phyloP scores from a whole-genome alignment of 2,888 invertebrate species.

The Agriopis marginaria region DNA sequence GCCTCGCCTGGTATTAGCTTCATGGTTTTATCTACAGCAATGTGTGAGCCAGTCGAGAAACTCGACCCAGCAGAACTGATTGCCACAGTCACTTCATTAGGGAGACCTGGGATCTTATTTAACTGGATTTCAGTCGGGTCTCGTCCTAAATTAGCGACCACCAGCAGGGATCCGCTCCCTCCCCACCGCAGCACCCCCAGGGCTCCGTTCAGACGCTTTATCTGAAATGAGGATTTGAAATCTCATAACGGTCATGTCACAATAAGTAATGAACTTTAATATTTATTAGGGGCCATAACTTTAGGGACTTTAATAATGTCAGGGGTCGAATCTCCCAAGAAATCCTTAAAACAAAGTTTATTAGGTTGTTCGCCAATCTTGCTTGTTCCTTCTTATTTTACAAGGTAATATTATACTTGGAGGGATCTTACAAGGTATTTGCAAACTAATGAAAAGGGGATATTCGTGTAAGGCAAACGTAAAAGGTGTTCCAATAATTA shows the following conservation, averaged over 20 bases:
- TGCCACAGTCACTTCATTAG: conserved; percentile 73
- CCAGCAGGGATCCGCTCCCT: conserved; percentile 69
- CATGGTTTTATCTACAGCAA: conserved; percentile 63
- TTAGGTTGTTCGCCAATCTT: conserved; percentile 32
- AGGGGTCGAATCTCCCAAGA: conserved; percentile 38
- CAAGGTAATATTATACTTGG: conserved; percentile 37
- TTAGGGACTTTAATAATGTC: conserved; percentile 42
- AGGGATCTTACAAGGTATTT: conserved; percentile 31
- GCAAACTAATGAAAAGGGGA: conserved; percentile 29
- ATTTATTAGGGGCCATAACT: conserved; percentile 44
- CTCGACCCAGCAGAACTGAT: conserved; percentile 70
- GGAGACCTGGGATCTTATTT: conserved; percentile 72
- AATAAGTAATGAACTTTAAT: conserved; percentile 39
- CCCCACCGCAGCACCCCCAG: conserved; percentile 76
- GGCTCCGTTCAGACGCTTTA: conserved; percentile 85
- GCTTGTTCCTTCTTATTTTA: conserved; percentile 38
- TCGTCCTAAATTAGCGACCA: conserved; percentile 79
- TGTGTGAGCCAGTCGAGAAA: conserved; percentile 63
- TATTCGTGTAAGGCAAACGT: conserved; percentile 5
- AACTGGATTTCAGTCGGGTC: conserved; percentile 77
- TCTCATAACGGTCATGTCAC: conserved; percentile 37
- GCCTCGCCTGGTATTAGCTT: conserved; percentile 72
- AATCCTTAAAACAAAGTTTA: conserved; percentile 41
- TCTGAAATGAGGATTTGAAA: conserved; percentile 62
- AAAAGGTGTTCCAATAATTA: conserved; percentile 21